Base-by-base conservation (phyloP, 2,888 invertebrate species). In the Augochlorella aurata region DNA sequence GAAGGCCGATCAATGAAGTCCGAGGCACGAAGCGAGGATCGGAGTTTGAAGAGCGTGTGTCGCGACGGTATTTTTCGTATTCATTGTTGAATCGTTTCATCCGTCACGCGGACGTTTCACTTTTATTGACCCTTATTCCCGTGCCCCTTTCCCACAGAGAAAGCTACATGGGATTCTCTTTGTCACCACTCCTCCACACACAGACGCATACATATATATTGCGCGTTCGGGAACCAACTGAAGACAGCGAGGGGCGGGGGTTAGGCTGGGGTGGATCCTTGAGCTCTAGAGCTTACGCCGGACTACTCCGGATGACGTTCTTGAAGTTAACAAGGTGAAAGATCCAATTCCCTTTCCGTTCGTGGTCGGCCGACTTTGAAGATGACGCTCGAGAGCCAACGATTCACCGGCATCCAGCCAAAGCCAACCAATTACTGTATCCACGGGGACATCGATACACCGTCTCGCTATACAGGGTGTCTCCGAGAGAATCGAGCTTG, bases 331-430 rank as follows among this genome's bases (percentile, higher is more conserved):
- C 63, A 63, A 63, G 63, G 63, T 38, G 63, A 38, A 63, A 63
- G 44, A 67, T 67, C 80, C 78, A 76, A 81, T 81, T 71, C 74
- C 80, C 80, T 72, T 81, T 83, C 81, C 77, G 24, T 49, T 47
- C 21, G 47, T 65, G 21, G 63, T 63, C 63, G 63, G 18, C 8
- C 49, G 47, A 78, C 76, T 84, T 77, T 63, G 63, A 63, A 63
- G 63, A 63, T 38, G 38, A 29, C 29, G 29, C 63, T 63, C 63
- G 29, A 63, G 63, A 10, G 29, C 18, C 29, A 38, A 18, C 63
- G 63, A 38, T 63, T 63, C 63, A 29, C 29, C 63, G 63, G 38
- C 3, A 63, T 18, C 10, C 63, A 63, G 63, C 38, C 63, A 38
- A 63, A 63, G 63, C 29, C 63, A 18, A 38, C 63, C 63, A 63